These are phyloP conservation scores for Microcebus griseorufus DNA, from an alignment of 2,113 vertebrate species.

Conservation along the genomic window DNA sequence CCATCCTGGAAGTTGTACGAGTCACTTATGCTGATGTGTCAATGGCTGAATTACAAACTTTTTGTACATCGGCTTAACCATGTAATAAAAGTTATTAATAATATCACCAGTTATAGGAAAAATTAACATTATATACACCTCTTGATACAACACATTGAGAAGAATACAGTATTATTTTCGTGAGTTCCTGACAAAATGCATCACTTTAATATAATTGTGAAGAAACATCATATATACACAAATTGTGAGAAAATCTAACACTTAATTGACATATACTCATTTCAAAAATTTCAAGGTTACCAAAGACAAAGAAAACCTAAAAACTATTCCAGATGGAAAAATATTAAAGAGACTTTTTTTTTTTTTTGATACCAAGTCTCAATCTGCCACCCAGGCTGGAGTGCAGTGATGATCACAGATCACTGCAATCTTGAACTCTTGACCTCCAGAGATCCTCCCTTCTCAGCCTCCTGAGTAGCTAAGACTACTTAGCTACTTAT, in stretches of 20 bases:
- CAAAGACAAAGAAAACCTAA: not conserved
- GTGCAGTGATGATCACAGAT: too few relatives aligned
- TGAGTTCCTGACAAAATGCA: not conserved
- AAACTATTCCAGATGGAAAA: not conserved
- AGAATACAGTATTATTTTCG: not conserved
- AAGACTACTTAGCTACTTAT: too few relatives aligned
- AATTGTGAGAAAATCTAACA: not conserved
- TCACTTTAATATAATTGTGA: not conserved
- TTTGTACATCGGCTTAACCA: not conserved
- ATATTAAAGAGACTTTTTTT: not conserved
- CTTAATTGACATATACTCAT: not conserved
- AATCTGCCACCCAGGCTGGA: too few relatives aligned
- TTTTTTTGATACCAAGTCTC: not conserved
- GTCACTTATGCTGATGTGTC: not conserved
- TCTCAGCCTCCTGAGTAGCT: too few relatives aligned
- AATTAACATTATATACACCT: not conserved
- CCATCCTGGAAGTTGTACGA: not conserved
- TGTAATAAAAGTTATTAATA: not conserved
- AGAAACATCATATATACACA: not conserved
- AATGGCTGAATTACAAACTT: not conserved
- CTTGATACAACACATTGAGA: not conserved
- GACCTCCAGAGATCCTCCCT: too few relatives aligned
- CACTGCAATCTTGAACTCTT: too few relatives aligned
- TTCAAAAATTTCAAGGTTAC: not conserved
- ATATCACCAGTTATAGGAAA: not conserved